Conservation (phyloP, 2,888 invertebrate species). For the Cactoblastis cactorum region DNA sequence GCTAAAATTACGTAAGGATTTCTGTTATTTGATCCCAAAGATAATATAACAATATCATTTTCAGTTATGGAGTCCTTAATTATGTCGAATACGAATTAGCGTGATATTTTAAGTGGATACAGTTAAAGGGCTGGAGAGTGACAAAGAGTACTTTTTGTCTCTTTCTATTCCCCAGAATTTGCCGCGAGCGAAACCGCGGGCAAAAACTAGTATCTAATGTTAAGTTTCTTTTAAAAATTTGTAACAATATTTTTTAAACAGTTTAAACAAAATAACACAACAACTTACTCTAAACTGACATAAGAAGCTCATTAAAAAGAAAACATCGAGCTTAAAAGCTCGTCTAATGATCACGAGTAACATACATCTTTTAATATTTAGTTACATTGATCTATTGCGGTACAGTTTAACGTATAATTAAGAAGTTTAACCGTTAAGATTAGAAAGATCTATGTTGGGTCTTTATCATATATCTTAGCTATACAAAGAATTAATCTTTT, state of each 20-base stretch:
- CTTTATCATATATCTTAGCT: background rate
- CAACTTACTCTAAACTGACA: background rate
- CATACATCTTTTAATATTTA: conserved; percentile 21
- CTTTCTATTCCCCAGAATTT: too few species aligned
- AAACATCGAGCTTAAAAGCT: background rate
- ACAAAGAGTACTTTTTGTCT: too few species aligned
- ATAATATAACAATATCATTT: too few species aligned
- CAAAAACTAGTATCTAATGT: too few species aligned
- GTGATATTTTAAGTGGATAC: too few species aligned
- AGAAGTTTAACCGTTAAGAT: conserved; percentile 17
- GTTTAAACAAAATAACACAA: background rate
- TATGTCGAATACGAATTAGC: too few species aligned
- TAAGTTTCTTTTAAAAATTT: background rate
- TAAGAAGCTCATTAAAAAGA: conserved; percentile 5
- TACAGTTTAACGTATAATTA: conserved; percentile 30
- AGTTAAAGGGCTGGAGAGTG: too few species aligned
- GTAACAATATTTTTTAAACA: background rate
- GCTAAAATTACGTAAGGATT: too few species aligned
- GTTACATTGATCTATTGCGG: conserved; percentile 27
- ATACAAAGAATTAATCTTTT: background rate
- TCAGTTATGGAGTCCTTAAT: too few species aligned
- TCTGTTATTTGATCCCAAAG: too few species aligned
- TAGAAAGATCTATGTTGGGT: background rate
- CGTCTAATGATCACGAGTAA: conserved; percentile 8
- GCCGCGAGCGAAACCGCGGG: too few species aligned